Percentiles rank a stretch among this genome's conserved stretches.
These are phyloP conservation scores for Pinna nobilis DNA, from an alignment of 1,140 invertebrate genomes.

Conservation along the genomic window DNA sequence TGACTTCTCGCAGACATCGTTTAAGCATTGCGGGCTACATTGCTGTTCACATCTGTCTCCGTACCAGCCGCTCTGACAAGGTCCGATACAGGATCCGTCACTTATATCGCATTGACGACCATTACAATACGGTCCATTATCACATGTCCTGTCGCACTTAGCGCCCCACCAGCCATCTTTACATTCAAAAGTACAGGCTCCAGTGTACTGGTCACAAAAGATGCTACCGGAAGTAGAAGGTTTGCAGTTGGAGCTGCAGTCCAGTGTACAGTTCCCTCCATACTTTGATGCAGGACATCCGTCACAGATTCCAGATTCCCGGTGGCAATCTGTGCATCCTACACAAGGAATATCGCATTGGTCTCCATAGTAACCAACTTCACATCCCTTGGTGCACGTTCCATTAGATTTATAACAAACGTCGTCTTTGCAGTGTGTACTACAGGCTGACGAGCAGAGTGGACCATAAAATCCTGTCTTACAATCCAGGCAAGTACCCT, in stretches of 20 bases:
- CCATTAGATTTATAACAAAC: not conserved
- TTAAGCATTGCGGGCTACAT: slow-evolving; percentile 10
- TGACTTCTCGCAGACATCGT: slow-evolving; percentile 9
- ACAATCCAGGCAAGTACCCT: slow-evolving; percentile 43
- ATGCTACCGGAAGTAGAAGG: not conserved
- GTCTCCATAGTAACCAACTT: slow-evolving; percentile 9
- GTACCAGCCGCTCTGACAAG: slow-evolving; percentile 17
- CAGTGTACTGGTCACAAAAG: slow-evolving; percentile 5
- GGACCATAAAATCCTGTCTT: slow-evolving; percentile 40
- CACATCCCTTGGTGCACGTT: slow-evolving; percentile 1
- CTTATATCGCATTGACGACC: slow-evolving; percentile 7
- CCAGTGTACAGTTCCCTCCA: slow-evolving; percentile 14
- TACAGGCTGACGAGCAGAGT: slow-evolving; percentile 16
- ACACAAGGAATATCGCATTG: not conserved
- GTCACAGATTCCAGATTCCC: not conserved
- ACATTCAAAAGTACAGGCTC: slow-evolving; percentile 17
- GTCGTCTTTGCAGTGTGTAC: slow-evolving; percentile 7
- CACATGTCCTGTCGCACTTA: slow-evolving; percentile 15
- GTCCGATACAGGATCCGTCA: slow-evolving; percentile 14
- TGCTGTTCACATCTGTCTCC: slow-evolving; percentile 26
- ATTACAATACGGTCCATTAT: slow-evolving; percentile 12
- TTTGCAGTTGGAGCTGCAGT: slow-evolving; percentile 24
- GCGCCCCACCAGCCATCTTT: slow-evolving; percentile 25
- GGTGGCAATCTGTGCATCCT: not conserved
- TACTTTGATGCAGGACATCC: slow-evolving; percentile 7